A percentile compares a stretch with the other conserved stretches of the same genome.
phyloP scores from a whole-genome alignment of 37 sponge, comb jelly and placozoan species.

The Crambe crambe region DNA sequence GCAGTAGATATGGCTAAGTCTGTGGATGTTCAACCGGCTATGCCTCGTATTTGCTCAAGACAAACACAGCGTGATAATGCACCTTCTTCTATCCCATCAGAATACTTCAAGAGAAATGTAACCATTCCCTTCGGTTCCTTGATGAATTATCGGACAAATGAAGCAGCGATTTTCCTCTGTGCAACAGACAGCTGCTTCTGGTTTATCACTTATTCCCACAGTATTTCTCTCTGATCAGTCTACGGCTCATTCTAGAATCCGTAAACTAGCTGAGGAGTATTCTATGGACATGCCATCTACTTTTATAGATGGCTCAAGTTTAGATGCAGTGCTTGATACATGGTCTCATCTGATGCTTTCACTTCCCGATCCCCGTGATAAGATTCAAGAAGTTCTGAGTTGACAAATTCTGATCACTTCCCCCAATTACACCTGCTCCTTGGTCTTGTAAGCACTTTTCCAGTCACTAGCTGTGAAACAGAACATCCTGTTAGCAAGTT shows the following conservation, averaged over 20 bases:
- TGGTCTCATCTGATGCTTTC: not conserved
- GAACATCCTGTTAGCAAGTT: not conserved
- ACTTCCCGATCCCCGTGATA: not conserved
- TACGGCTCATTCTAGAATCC: not conserved
- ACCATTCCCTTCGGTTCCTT: constrained; percentile 46
- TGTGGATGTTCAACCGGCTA: constrained; percentile 14
- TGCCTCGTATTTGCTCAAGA: constrained; percentile 33
- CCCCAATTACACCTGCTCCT: constrained; percentile 7
- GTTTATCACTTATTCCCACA: not conserved
- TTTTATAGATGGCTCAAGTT: constrained; percentile 1
- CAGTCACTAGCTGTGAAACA: constrained; percentile 12
- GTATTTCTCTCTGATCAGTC: not conserved
- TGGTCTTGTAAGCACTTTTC: not conserved
- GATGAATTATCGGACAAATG: constrained; percentile 37
- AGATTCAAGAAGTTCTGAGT: not conserved
- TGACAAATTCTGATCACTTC: constrained; percentile 10
- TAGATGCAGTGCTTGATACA: not conserved
- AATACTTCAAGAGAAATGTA: constrained; percentile 32
- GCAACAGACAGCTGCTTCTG: not conserved
- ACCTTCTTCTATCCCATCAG: constrained; percentile 45
- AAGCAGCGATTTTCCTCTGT: constrained; percentile 33
- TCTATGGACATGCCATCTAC: not conserved
- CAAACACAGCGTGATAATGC: constrained; percentile 45
- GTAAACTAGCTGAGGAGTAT: not conserved
- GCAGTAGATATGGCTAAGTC: constrained; percentile 29